Percentiles rank a stretch among this genome's conserved stretches.
Evolutionary conservation across 2,113 vertebrate genomes (phyloP).

Genomic region (Microcebus jonahi): DNA sequence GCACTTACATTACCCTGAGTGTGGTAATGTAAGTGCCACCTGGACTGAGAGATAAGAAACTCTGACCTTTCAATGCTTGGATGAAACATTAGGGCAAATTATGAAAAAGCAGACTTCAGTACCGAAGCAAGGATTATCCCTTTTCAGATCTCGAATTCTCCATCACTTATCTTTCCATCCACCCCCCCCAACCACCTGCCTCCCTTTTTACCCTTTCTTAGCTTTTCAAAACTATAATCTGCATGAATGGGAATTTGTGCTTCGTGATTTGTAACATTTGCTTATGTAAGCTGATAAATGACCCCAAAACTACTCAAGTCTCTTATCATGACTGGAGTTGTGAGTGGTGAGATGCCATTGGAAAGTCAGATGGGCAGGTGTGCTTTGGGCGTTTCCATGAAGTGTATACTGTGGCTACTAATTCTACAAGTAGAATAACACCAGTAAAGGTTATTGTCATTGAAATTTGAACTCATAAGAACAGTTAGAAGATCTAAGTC

Average conservation of each 20-base stretch:
- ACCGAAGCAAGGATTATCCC: background rate
- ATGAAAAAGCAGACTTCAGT: background rate
- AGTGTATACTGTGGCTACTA: background rate
- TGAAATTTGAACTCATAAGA: background rate
- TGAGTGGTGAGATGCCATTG: background rate
- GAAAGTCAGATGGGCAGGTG: background rate
- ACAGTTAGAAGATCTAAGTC: background rate
- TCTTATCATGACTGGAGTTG: background rate
- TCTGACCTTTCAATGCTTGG: constrained; percentile 29
- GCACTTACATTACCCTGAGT: background rate
- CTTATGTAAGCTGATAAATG: background rate
- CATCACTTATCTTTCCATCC: background rate
- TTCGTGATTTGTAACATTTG: background rate
- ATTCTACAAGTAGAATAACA: background rate
- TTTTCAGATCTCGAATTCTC: constrained; percentile 3
- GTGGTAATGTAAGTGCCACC: constrained; percentile 47
- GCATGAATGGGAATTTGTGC: background rate
- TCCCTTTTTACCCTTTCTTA: background rate
- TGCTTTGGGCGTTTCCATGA: background rate
- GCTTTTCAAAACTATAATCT: background rate
- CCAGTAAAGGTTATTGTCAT: background rate
- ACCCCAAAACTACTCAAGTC: background rate
- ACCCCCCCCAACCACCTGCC: background rate
- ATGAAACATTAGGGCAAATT: constrained; percentile 57
- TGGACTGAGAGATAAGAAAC: constrained; percentile 35